Evolutionary conservation across 1,140 invertebrate genomes (phyloP), one percentile per base, ranked within the genome.

Genomic region (Panulirus ornatus): DNA sequence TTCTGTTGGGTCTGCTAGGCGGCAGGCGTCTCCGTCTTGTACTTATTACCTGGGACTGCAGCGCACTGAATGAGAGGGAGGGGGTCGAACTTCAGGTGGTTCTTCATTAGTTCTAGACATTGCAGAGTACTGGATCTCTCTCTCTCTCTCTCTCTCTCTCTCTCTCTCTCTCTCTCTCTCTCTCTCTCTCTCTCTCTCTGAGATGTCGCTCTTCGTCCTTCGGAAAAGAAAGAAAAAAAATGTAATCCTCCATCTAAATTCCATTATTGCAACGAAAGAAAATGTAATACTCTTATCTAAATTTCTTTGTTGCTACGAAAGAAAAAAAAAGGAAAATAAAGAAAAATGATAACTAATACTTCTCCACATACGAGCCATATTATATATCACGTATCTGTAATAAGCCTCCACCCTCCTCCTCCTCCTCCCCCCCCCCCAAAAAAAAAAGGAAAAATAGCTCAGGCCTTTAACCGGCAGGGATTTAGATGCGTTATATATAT

Each of bases 141-240:
- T 36, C 73, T 75, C 0, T 75, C 73, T 75, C 73, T 38, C 1
- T 75, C 30, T 75, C 70, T 73, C 16, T 73, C 70, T 73, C 16
- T 73, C 30, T 73, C 16, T 73, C 30, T 73, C 70, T 73, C 70
- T 73, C 16, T 73, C 34, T 76, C n/a, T n/a, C n/a, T n/a, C n/a
- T n/a, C 73, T 76, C 30, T 76, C 34, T 36, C 73, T 6, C 38
- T 38, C 22, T 8, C n/a, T 27, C 9, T 34, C 30, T 76, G 38
- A 9, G 19, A 2, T 40, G 2, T 76, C 19, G 5, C 5, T 22
- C 38, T 76, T 76, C 27, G n/a, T 78, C 22, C 11, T 78, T 47
- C 6, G n/a, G n/a, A n/a, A n/a, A n/a, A n/a, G n/a, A n/a, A n/a
- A n/a, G n/a, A n/a, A n/a, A n/a, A n/a, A n/a, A n/a, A n/a, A 16